Base-by-base conservation (phyloP, 2,888 invertebrate species). In the Agrilus biguttatus region DNA sequence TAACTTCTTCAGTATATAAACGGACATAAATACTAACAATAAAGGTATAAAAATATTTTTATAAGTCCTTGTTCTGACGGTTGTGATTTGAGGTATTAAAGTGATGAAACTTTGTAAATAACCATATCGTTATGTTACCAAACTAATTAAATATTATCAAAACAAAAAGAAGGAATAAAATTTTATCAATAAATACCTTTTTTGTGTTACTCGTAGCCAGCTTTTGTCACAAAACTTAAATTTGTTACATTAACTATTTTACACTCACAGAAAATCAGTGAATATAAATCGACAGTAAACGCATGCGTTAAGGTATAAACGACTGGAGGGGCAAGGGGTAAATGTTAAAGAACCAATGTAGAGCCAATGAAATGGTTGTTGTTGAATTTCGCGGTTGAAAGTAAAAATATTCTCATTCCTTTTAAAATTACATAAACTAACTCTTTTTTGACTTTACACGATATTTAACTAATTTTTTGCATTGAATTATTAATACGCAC, bases 221-320 rank as follows among this genome's bases (percentile, higher is more conserved):
- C 37, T 45, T 50, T 49, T 47, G 46, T 46, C 47, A 47, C 46
- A 53, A 58, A 54, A 51, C 57, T 56, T 52, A 54, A 56, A 57
- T 58, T 57, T 53, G 44, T 53, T 57, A 57, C 53, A 55, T 52
- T 56, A 57, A 53, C 43, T 54, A 55, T 52, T 58, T 48, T 49
- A 51, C 48, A 49, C 49, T 48, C 45, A 48, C 45, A 40, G 47
- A 49, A 49, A 51, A 49, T 49, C 46, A 43, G 52, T 52, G 55
- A 52, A 58, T 58, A 55, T 54, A 54, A 55, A 53, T 55, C 49
- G 49, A 45, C 23, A 53, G 49, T 45, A 46, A 47, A 51, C 52
- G 55, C 60, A 53, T 53, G 58, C 56, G 54, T 50, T 45, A 43
- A 35, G 44, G 17, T 41, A 40, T 45, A 40, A 44, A 39, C 40